Evolutionary conservation across 2,113 vertebrate genomes (phyloP).

Genomic region (Poecile atricapillus): DNA sequence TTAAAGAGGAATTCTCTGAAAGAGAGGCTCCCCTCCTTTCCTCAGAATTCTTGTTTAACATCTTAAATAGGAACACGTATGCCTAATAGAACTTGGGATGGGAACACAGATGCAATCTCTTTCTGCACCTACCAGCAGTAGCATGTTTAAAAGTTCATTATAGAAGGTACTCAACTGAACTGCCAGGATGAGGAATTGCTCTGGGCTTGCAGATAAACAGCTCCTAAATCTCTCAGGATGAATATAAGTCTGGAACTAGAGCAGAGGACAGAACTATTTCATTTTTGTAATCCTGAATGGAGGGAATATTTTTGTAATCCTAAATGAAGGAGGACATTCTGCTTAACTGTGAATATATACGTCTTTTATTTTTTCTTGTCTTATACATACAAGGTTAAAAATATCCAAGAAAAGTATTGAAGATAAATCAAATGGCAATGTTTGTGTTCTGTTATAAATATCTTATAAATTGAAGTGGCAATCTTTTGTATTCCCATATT

Average conservation of each 20-base stretch:
- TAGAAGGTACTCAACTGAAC: background rate
- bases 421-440: background rate
- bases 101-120: background rate
- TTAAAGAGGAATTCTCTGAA: background rate
- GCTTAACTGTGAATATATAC: background rate
- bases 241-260: background rate
- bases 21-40: fast-evolving
- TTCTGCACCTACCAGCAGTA: background rate
- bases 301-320: background rate
- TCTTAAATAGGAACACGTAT: background rate
- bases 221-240: background rate
- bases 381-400: background rate
- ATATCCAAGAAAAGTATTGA: background rate
- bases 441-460: background rate
- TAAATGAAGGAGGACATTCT: background rate
- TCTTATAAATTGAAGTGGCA: background rate
- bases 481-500: slow-evolving; percentile 23
- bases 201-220: background rate
- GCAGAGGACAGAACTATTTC: background rate
- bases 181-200: background rate
- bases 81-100: background rate
- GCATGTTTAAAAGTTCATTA: background rate
- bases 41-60: background rate
- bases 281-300: background rate
- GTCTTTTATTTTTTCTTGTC: background rate